These are phyloP conservation scores for Lates japonicus DNA, from an alignment of 2,797 vertebrate genomes.

Conservation along the genomic window DNA sequence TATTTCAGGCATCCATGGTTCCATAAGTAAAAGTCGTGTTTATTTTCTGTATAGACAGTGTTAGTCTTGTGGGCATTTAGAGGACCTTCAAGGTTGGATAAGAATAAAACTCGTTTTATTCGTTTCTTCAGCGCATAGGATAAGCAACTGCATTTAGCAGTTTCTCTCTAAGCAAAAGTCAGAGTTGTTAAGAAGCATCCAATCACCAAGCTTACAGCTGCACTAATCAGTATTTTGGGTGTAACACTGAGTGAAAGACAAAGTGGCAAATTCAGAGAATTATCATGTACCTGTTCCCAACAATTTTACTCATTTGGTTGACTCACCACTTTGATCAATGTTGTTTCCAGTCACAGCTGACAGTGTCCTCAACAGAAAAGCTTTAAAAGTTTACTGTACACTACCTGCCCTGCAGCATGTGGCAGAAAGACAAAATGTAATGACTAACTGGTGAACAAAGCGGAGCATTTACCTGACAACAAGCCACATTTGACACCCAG, in stretches of 20 bases:
- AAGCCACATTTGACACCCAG: constrained; percentile 22
- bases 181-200: not conserved
- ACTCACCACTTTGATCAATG: not conserved
- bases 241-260: not conserved
- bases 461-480: constrained; percentile 19
- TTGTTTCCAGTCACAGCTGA: not conserved
- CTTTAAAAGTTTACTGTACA: not conserved
- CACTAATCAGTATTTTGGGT: not conserved
- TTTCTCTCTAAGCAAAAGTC: not conserved
- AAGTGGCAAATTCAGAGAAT: not conserved
- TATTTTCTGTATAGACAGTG: not conserved
- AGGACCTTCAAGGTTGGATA: no score
- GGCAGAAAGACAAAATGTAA: not conserved
- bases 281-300: not conserved
- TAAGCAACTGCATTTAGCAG: not conserved
- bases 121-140: not conserved
- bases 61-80: no score
- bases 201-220: not conserved
- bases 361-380: no score
- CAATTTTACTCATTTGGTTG: not conserved
- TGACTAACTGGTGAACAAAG: not conserved
- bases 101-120: not conserved
- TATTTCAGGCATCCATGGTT: not conserved
- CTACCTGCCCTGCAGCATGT: not conserved
- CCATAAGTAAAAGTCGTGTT: not conserved